Percentiles rank a stretch among this genome's conserved stretches.
phyloP scores from a whole-genome alignment of 2,888 invertebrate genomes.

The Pharmacophagus antenor region DNA sequence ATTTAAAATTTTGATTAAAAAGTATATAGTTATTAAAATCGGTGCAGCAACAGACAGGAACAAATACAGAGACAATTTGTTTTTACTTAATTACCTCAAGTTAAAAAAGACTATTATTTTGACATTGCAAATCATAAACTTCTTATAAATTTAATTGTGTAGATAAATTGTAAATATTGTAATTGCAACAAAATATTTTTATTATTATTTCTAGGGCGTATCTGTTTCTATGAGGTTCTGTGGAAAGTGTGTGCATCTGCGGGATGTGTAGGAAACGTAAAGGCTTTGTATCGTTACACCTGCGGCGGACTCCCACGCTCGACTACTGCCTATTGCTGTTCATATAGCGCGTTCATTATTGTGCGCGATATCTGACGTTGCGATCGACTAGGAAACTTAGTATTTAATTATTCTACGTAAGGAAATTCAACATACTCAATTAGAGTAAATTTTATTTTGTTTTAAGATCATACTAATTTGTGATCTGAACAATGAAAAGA shows the following conservation, averaged over 20 bases:
- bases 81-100: too few relatives aligned
- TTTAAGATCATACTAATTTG: too few relatives aligned
- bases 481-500: too few relatives aligned
- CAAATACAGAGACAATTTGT: too few relatives aligned
- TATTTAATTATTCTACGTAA: constrained; percentile 9
- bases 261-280: constrained; percentile 56
- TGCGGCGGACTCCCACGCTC: constrained; percentile 74
- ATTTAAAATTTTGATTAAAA: not conserved
- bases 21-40: too few relatives aligned
- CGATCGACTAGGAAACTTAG: constrained; percentile 11
- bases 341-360: constrained; percentile 31
- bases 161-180: too few relatives aligned
- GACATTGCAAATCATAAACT: too few relatives aligned
- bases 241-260: constrained; percentile 61
- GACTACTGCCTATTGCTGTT: constrained; percentile 41
- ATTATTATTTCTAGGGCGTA: constrained; percentile 8
- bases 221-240: constrained; percentile 37
- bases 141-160: too few relatives aligned
- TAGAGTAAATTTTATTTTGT: not conserved
- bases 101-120: too few relatives aligned
- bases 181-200: too few relatives aligned
- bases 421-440: constrained; percentile 42
- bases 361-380: constrained; percentile 19
- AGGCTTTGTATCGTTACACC: constrained; percentile 58
- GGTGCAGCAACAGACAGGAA: too few relatives aligned